Base-by-base conservation (phyloP, 2,113 vertebrate genomes). In the Myanophis thanlyinensis region DNA sequence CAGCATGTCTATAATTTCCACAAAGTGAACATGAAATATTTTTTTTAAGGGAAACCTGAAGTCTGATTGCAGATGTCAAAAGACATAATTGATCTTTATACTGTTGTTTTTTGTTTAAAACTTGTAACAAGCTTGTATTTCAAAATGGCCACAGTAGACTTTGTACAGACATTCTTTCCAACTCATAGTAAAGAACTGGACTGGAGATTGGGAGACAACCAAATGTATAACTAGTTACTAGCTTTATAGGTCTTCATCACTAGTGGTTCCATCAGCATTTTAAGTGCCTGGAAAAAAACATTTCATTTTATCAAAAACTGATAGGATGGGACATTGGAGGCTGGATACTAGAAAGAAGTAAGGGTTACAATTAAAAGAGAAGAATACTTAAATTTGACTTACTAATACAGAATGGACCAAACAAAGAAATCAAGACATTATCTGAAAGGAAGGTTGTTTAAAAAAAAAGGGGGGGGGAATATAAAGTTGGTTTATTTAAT, bases 1-100 rank as follows among this genome's bases (percentile, higher is more conserved):
- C 98, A 98, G 94, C 62, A 92, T 95, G 96, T 96, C 97, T 97
- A 97, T 97, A 98, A 98, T 98, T 97, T 97, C 98, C 95, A 95
- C 97, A 97, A 93, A 96, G 97, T 97, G 97, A 97, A 98, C 97
- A 95, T 96, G 93, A 97, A 97, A 93, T 97, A 96, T 89, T 67
- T 96, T 93, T 48, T 96, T 93, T 40, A 93, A 94, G 94, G 93
- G 96, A 97, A 95, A 93, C 54, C 93, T 92, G 88, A 97, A 97
- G 94, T 92, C 93, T 93, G 95, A 84, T 95, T 97, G 93, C 56
- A 95, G 94, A 94, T 97, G 94, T 96, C 96, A 97, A 97, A 96
- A 97, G 93, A 96, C 27, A 46, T 8, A 97, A 94, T 85, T 2
- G 80, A 88, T 95, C 95, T 95, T 94, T 94, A 94, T 89, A 96